A percentile compares a stretch with the other conserved stretches of the same genome.
These are phyloP conservation scores for Pipra filicauda DNA, from an alignment of 2,113 vertebrate species.

Conservation along the genomic window DNA sequence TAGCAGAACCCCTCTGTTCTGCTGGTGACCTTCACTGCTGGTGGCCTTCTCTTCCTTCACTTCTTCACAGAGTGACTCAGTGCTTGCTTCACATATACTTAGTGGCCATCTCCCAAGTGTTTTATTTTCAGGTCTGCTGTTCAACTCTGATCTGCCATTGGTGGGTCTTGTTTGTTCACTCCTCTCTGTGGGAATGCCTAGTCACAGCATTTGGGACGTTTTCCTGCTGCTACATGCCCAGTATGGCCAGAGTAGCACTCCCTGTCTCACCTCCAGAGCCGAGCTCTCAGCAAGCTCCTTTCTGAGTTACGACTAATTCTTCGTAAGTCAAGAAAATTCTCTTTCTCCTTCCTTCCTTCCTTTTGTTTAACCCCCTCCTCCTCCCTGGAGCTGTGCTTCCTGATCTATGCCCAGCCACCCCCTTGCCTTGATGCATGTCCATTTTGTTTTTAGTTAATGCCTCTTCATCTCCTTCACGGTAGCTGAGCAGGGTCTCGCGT, in stretches of 20 bases:
- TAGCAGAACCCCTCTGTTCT: neutral
- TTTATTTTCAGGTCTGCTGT: neutral
- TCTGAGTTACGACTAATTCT: neutral
- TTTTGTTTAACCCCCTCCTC: neutral
- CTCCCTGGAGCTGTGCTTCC: neutral
- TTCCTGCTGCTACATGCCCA: accelerated
- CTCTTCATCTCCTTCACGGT: neutral
- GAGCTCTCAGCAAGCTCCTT: neutral
- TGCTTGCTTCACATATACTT: neutral
- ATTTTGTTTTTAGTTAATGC: neutral
- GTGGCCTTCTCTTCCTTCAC: neutral
- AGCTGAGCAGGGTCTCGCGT: neutral
- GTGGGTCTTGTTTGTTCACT: neutral
- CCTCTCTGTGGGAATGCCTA: neutral
- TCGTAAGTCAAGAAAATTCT: neutral
- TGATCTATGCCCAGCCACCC: neutral
- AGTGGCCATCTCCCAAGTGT: neutral
- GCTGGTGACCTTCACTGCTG: neutral
- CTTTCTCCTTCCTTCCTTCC: neutral
- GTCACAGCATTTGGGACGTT: neutral
- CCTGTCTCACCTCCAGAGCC: neutral
- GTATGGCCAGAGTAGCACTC: neutral
- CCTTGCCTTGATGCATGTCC: neutral
- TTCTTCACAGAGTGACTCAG: neutral
- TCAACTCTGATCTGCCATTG: neutral